These are phyloP conservation scores for Meteorus colon DNA, from an alignment of 2,888 invertebrate genomes.

Conservation along the genomic window DNA sequence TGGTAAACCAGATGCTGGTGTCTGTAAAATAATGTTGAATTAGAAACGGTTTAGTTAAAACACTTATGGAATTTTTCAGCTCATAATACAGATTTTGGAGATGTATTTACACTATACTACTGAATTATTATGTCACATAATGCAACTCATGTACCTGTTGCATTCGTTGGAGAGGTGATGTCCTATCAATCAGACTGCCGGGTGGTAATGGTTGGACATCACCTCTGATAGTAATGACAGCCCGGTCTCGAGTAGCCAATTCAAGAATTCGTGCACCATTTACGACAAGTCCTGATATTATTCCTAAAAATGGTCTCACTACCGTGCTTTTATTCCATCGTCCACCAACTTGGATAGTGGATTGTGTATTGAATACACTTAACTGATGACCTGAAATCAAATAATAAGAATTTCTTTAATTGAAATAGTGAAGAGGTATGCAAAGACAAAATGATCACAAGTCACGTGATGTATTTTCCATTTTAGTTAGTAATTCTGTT, in stretches of 20 bases:
- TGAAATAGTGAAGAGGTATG: not conserved
- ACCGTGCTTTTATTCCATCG: constrained; percentile 83
- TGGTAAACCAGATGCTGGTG: constrained; percentile 87
- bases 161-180: constrained; percentile 87
- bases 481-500: constrained; percentile 64
- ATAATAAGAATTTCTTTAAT: not conserved
- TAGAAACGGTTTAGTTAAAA: too few relatives aligned
- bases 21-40: constrained; percentile 74
- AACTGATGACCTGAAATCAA: constrained; percentile 76
- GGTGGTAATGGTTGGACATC: constrained; percentile 84
- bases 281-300: constrained; percentile 91
- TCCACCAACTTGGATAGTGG: constrained; percentile 91
- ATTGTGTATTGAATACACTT: constrained; percentile 93
- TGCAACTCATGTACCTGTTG: constrained; percentile 82
- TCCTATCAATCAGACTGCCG: constrained; percentile 83
- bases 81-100: too few relatives aligned
- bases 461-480: constrained; percentile 2
- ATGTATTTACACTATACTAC: not conserved
- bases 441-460: not conserved
- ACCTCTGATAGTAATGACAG: constrained; percentile 81
- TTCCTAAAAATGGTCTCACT: constrained; percentile 88
- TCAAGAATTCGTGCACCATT: constrained; percentile 91
- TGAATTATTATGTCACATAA: not conserved
- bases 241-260: constrained; percentile 86
- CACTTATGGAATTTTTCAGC: too few relatives aligned